phyloP scores from a whole-genome alignment of 2,888 invertebrate species.

The Cryptophagus acutangulus region DNA sequence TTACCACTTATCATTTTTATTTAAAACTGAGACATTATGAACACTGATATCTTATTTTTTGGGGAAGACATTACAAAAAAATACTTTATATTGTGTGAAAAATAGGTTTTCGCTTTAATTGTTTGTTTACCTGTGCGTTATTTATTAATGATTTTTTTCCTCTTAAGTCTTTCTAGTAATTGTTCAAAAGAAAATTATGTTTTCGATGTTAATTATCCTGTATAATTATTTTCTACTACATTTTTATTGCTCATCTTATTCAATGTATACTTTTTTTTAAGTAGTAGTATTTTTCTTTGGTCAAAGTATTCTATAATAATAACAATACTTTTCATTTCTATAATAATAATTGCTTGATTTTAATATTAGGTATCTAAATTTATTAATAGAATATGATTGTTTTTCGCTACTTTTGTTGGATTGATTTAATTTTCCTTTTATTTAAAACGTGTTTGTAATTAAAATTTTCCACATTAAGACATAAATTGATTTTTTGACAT shows the following conservation, averaged over 20 bases:
- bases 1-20: no score
- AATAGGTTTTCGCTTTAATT: not conserved
- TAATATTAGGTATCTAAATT: conserved; percentile 15
- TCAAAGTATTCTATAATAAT: not conserved
- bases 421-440: not conserved
- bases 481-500: conserved; percentile 16
- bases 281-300: conserved; percentile 3
- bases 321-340: conserved; percentile 2
- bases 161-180: conserved; percentile 1
- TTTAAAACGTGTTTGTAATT: conserved; percentile 7
- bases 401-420: conserved; percentile 30
- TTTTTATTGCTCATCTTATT: conserved; percentile 4
- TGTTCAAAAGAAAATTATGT: conserved; percentile 5
- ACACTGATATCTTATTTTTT: conserved; percentile 19
- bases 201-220: conserved; percentile 24
- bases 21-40: no score
- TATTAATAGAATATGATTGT: conserved; percentile 31
- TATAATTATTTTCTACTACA: conserved; percentile 10
- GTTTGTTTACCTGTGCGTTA: not conserved
- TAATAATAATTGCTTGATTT: not conserved
- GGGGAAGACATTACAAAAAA: conserved; percentile 26
- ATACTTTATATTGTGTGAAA: conserved; percentile 11
- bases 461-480: conserved; percentile 21
- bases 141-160: not conserved
- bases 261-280: not conserved